Base-by-base conservation (phyloP, 2,888 invertebrate species). In the Philereme vetulata region DNA sequence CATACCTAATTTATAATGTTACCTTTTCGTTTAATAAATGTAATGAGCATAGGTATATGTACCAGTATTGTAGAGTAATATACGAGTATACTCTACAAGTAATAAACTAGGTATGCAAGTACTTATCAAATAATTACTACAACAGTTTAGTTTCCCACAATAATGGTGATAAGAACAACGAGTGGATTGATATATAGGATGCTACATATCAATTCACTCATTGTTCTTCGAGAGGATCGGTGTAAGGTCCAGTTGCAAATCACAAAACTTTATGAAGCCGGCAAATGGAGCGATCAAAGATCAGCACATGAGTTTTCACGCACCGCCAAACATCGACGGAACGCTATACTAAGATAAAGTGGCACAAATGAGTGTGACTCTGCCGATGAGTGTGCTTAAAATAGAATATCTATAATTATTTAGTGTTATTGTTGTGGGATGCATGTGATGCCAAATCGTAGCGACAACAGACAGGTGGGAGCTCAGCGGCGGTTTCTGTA, bases 401-500 rank as follows among this genome's bases (percentile, higher is more conserved):
- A 88, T 90, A 89, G 80, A 71, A 62, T 77, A 77, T 87, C 90
- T 91, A 90, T 89, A 88, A 90, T 88, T 88, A 86, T 88, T 89
- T 81, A 83, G 78, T 91, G 86, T 90, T 90, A 84, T 90, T 90
- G 89, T 91, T 87, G 82, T 87, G 85, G 78, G 81, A 76, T 80
- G 86, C 84, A 86, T 76, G 78, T 77, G 84, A 85, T 89, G 90
- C 90, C 89, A 90, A 89, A 82, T 84, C 83, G 83, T 74, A 84
- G 84, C 82, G 86, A 86, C 87, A 87, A 84, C 85, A 81, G 87
- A 86, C 89, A 90, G 90, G 90, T 90, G 88, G 81, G 86, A 85
- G 89, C 85, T 76, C 84, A 84, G 78, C 78, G 77, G 74, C 71
- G 78, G 83, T 85, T 89, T 89, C 87, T 86, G 88, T 89, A 88